Conservation (phyloP, 1,140 invertebrate genomes). For the Reticulitermes speratus region DNA sequence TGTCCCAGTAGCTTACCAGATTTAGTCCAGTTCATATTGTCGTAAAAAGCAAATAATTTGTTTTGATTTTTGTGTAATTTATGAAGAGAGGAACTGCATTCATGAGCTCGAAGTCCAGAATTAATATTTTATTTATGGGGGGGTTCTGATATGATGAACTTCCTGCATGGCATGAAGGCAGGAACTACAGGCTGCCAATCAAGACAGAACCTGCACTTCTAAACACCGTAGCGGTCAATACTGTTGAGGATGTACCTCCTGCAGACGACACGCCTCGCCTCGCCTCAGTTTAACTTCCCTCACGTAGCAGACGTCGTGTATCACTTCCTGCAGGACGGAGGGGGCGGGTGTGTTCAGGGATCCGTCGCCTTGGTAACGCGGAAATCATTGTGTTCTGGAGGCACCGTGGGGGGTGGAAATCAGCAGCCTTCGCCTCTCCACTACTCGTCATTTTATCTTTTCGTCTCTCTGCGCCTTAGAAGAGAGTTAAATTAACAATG, state of each 20-base stretch:
- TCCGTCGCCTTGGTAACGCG: constrained; percentile 1
- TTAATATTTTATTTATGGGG: too few species aligned
- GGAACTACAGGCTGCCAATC: not conserved
- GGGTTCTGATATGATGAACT: too few species aligned
- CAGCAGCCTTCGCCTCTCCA: not conserved
- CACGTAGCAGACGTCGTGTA: not conserved
- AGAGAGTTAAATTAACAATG: too few species aligned
- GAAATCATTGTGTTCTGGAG: not conserved
- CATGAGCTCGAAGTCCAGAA: too few species aligned
- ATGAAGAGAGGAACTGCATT: too few species aligned
- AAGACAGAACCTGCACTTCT: not conserved
- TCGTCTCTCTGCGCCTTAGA: too few species aligned
- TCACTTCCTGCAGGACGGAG: not conserved
- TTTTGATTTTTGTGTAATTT: too few species aligned
- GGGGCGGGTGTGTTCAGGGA: not conserved
- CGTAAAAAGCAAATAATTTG: too few species aligned
- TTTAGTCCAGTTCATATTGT: too few species aligned
- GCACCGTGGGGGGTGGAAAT: not conserved
- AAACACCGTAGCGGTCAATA: not conserved
- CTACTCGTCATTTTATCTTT: not conserved
- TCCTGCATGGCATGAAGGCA: too few species aligned
- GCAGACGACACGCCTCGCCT: not conserved
- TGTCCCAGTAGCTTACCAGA: too few species aligned
- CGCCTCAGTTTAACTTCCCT: too few species aligned
- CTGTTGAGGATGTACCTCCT: not conserved